These are phyloP conservation scores for Tinamus guttatus DNA, from an alignment of 2,113 vertebrate genomes.

Conservation along the genomic window DNA sequence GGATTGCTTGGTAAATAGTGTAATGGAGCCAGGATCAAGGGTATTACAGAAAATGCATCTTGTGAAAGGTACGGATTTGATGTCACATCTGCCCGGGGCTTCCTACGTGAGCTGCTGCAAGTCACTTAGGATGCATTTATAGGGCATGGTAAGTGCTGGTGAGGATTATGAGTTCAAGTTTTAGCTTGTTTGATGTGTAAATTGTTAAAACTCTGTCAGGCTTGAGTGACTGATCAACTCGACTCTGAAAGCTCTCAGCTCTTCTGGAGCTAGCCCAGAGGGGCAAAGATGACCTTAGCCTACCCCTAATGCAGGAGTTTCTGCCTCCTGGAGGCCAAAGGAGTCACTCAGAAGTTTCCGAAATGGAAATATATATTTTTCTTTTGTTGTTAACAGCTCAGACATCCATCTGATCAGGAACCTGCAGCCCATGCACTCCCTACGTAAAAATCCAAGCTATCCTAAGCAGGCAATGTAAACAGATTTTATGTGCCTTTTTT, in stretches of 20 bases:
- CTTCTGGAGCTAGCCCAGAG: neutral
- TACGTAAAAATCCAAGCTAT: neutral
- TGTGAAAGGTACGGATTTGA: neutral
- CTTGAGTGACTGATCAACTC: neutral
- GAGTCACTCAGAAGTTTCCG: neutral
- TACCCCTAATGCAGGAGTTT: neutral
- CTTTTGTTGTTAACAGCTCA: neutral
- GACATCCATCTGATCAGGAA: neutral
- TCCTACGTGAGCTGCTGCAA: neutral
- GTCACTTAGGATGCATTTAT: neutral
- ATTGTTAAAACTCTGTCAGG: neutral
- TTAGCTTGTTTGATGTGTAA: neutral
- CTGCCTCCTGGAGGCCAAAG: neutral
- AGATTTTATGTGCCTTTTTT: neutral
- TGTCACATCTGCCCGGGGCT: neutral
- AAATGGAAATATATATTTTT: neutral
- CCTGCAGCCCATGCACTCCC: rapidly evolving
- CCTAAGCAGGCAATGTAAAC: neutral
- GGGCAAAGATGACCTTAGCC: neutral
- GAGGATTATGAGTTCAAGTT: neutral
- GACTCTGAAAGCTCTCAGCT: neutral
- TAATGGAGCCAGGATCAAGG: neutral
- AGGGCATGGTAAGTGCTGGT: neutral
- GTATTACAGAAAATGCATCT: neutral
- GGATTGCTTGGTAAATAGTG: neutral